A percentile compares a stretch with the other conserved stretches of the same genome.
Evolutionary conservation across 2,797 vertebrate genomes (phyloP).

Genomic region (Eupleurogrammus muticus): DNA sequence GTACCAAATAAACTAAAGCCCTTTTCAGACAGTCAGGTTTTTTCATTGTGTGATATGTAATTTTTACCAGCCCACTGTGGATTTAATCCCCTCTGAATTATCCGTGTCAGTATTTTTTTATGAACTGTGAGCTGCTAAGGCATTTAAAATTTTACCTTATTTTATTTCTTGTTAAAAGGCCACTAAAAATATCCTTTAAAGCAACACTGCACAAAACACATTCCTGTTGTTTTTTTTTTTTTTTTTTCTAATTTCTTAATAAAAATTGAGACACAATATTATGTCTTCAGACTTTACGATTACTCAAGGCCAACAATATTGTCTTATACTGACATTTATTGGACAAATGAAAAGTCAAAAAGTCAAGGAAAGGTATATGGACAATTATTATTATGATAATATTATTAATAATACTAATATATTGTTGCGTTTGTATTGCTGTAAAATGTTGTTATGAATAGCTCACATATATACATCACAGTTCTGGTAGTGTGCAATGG

Average conservation of each 20-base stretch:
- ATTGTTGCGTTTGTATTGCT: background rate
- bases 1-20: background rate
- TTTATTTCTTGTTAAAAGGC: constrained; percentile 7
- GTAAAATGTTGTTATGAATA: background rate
- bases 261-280: background rate
- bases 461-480: too few relatives aligned
- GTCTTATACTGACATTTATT: background rate
- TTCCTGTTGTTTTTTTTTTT: background rate
- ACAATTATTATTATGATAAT: background rate
- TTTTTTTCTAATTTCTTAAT: background rate
- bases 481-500: too few relatives aligned
- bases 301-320: background rate
- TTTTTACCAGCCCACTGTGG: constrained; percentile 4
- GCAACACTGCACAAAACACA: background rate
- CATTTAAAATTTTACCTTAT: constrained; percentile 10
- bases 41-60: background rate
- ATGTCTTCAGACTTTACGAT: background rate
- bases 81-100: constrained; percentile 14
- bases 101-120: constrained; percentile 38
- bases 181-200: constrained; percentile 8
- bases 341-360: too few relatives aligned
- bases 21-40: background rate
- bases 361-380: too few relatives aligned
- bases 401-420: too few relatives aligned
- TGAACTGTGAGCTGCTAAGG: constrained; percentile 7